Evolutionary conservation across 2,888 invertebrate genomes (phyloP).

Genomic region (Parnassius glacialis): DNA sequence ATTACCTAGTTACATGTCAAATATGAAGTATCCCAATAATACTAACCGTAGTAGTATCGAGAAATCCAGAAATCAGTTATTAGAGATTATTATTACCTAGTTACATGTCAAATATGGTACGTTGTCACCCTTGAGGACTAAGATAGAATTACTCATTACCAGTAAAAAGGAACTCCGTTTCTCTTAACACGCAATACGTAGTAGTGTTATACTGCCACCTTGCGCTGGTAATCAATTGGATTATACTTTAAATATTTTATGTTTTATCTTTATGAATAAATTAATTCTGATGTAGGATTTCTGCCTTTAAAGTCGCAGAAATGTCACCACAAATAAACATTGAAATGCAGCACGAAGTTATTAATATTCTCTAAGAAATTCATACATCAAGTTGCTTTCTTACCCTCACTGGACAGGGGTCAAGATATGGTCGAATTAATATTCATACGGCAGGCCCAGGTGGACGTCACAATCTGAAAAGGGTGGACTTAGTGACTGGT

Average conservation of each 20-base stretch:
- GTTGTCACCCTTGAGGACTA: too few relatives aligned
- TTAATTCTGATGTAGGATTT: not conserved
- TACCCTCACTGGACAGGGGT: slow-evolving; percentile 63
- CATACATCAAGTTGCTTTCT: slow-evolving; percentile 70
- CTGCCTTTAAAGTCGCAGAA: slow-evolving; percentile 5
- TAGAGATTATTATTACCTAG: too few relatives aligned
- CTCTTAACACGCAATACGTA: too few relatives aligned
- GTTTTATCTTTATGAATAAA: not conserved
- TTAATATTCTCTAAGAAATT: slow-evolving; percentile 72
- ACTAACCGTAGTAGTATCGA: too few relatives aligned
- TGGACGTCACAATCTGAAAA: slow-evolving; percentile 77
- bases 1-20: too few relatives aligned
- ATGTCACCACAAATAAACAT: slow-evolving; percentile 19
- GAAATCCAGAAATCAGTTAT: too few relatives aligned
- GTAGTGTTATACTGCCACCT: too few relatives aligned
- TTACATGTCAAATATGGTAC: too few relatives aligned
- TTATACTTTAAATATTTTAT: not conserved
- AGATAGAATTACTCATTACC: too few relatives aligned
- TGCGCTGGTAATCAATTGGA: too few relatives aligned
- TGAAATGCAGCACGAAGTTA: slow-evolving; percentile 34
- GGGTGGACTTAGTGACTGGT: slow-evolving; percentile 74
- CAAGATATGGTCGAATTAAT: slow-evolving; percentile 81
- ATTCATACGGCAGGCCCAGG: slow-evolving; percentile 79
- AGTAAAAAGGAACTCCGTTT: too few relatives aligned
- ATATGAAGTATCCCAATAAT: too few relatives aligned